Evolutionary conservation across 92 coral and sea anemone genomes (phyloP).

Genomic region (Umimayanthus chanpuru): DNA sequence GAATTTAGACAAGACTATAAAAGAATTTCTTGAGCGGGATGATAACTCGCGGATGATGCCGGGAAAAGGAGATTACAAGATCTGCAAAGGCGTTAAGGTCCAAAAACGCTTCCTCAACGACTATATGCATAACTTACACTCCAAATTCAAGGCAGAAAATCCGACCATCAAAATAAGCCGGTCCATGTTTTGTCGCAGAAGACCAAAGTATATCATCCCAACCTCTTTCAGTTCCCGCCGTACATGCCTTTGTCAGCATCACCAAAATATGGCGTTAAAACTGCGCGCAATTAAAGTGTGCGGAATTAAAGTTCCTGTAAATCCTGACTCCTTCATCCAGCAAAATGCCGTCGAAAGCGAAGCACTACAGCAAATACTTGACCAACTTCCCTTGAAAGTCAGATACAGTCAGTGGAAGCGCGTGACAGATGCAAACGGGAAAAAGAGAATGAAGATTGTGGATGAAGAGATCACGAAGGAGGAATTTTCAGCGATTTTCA

Average conservation of each 20-base stretch:
- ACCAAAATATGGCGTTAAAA: slow-evolving; percentile 63
- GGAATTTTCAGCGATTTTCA: slow-evolving; percentile 4
- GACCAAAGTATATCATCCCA: slow-evolving; percentile 53
- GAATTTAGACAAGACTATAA: slow-evolving; percentile 35
- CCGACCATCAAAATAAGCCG: slow-evolving; percentile 38
- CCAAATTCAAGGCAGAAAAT: slow-evolving; percentile 47
- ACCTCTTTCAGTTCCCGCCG: slow-evolving; percentile 54
- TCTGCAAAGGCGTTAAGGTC: slow-evolving; percentile 44
- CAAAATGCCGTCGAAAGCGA: not conserved
- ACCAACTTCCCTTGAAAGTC: not conserved
- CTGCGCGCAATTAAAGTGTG: slow-evolving; percentile 36
- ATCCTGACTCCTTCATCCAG: slow-evolving; percentile 49
- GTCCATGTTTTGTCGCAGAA: slow-evolving; percentile 37
- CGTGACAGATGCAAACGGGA: slow-evolving; percentile 50
- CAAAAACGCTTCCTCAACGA: slow-evolving; percentile 63
- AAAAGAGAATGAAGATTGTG: slow-evolving; percentile 54
- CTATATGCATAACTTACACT: slow-evolving; percentile 50
- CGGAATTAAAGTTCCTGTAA: slow-evolving; percentile 27
- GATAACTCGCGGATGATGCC: slow-evolving; percentile 71
- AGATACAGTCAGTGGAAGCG: slow-evolving; percentile 55
- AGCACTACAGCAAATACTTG: not conserved
- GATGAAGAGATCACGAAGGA: not conserved
- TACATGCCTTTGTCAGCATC: slow-evolving; percentile 63
- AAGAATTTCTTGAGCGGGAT: slow-evolving; percentile 48
- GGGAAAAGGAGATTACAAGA: slow-evolving; percentile 56